phyloP scores from a whole-genome alignment of 1,140 invertebrate genomes.

The Andrena cerasifolii region DNA sequence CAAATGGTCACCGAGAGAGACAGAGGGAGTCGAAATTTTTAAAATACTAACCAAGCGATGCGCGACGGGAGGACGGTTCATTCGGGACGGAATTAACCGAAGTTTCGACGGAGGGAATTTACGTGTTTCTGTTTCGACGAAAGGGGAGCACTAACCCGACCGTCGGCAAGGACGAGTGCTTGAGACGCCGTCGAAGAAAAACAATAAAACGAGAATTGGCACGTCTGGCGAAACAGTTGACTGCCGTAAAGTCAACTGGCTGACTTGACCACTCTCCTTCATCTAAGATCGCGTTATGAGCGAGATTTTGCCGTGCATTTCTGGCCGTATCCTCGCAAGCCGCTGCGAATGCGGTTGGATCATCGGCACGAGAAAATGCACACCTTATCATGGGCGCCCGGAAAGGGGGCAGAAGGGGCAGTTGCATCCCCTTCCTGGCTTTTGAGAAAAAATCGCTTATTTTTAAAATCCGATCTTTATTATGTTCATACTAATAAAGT shows the following conservation, averaged over 20 bases:
- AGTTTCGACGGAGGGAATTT: slow-evolving; percentile 37
- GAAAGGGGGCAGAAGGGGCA: too few species aligned
- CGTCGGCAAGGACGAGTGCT: slow-evolving; percentile 61
- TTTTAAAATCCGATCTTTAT: too few species aligned
- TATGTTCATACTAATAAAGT: too few species aligned
- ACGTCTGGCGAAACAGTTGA: slow-evolving; percentile 69
- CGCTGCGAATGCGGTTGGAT: too few species aligned
- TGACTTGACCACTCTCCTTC: slow-evolving; percentile 50
- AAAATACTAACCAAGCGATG: not conserved
- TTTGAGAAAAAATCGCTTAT: too few species aligned
- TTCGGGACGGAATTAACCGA: slow-evolving; percentile 2
- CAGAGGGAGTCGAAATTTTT: not conserved
- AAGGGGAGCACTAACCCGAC: slow-evolving; percentile 63
- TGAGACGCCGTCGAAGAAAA: slow-evolving; percentile 57
- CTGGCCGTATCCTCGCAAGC: not conserved
- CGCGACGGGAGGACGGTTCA: not conserved
- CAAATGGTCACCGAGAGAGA: not conserved
- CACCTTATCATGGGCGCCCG: too few species aligned
- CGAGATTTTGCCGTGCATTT: slow-evolving; percentile 36
- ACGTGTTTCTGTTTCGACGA: slow-evolving; percentile 53
- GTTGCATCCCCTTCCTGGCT: too few species aligned
- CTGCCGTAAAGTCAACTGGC: slow-evolving; percentile 64
- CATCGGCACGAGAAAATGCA: too few species aligned
- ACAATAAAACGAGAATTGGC: slow-evolving; percentile 67
- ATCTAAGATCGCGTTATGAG: slow-evolving; percentile 47